Evolutionary conservation across 2,888 invertebrate genomes (phyloP).

Genomic region (Tuta absoluta): DNA sequence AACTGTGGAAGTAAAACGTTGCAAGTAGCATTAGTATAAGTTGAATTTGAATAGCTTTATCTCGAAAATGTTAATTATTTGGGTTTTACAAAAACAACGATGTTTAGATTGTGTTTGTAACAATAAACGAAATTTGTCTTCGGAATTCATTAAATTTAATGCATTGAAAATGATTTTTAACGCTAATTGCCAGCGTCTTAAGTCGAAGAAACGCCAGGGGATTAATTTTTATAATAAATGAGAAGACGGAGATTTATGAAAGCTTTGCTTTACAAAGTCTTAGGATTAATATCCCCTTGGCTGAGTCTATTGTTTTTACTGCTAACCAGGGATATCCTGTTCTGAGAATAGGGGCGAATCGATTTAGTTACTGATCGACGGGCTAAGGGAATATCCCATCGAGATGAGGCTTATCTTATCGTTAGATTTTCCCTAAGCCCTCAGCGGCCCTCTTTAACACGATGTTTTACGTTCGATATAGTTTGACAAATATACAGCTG

Average conservation of each 20-base stretch:
- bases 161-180: slow-evolving; percentile 19
- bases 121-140: slow-evolving; percentile 18
- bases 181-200: slow-evolving; percentile 13
- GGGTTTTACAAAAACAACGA: slow-evolving; percentile 39
- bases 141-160: slow-evolving; percentile 5
- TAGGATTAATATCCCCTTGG: slow-evolving; percentile 42
- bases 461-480: slow-evolving; percentile 56
- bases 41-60: slow-evolving; percentile 36
- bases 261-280: slow-evolving; percentile 39
- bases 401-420: slow-evolving; percentile 53
- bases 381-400: slow-evolving; percentile 54
- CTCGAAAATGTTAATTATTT: slow-evolving; percentile 18
- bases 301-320: slow-evolving; percentile 57
- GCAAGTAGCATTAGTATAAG: slow-evolving; percentile 34
- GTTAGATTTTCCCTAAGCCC: slow-evolving; percentile 51
- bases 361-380: slow-evolving; percentile 56
- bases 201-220: slow-evolving; percentile 13
- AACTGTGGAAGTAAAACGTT: slow-evolving; percentile 40
- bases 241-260: slow-evolving; percentile 39
- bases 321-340: slow-evolving; percentile 53
- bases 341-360: slow-evolving; percentile 62
- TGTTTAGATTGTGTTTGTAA: slow-evolving; percentile 30
- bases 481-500: slow-evolving; percentile 41
- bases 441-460: slow-evolving; percentile 57
- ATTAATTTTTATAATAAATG: slow-evolving; percentile 36